These are phyloP conservation scores for Drosophila littoralis DNA, from an alignment of 1,140 invertebrate genomes.

Conservation along the genomic window DNA sequence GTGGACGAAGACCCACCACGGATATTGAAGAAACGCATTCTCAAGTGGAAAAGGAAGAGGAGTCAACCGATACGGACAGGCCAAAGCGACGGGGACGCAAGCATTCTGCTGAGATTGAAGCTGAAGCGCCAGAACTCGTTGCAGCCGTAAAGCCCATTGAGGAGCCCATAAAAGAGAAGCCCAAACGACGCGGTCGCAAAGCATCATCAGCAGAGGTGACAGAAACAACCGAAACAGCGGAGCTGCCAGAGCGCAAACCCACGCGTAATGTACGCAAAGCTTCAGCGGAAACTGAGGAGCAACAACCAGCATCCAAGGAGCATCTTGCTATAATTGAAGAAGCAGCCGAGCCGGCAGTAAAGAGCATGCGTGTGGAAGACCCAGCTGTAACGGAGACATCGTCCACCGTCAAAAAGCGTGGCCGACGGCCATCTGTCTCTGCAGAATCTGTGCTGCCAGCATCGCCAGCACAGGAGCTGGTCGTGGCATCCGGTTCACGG, in stretches of 20 bases:
- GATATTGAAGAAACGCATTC: background rate
- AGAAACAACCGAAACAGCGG: background rate
- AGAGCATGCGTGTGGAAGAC: slow-evolving; percentile 1
- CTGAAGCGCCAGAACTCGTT: background rate
- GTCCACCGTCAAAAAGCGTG: background rate
- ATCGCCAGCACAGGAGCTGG: background rate
- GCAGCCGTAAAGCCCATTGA: background rate
- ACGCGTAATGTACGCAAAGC: slow-evolving; percentile 11
- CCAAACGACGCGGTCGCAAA: slow-evolving; percentile 31
- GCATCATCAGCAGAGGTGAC: slow-evolving; percentile 24
- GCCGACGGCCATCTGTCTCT: slow-evolving; percentile 6
- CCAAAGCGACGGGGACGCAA: slow-evolving; percentile 40
- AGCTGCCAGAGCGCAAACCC: slow-evolving; percentile 3
- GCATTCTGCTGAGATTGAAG: slow-evolving; percentile 12
- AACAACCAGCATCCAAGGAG: background rate
- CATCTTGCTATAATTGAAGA: slow-evolving; percentile 20
- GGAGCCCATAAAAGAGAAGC: slow-evolving; percentile 21
- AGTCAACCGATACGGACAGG: slow-evolving; percentile 7
- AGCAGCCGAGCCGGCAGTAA: slow-evolving; percentile 3
- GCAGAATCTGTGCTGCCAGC: background rate
- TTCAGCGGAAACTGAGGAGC: slow-evolving; percentile 17
- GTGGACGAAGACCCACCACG: slow-evolving; percentile 6
- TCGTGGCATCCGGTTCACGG: background rate
- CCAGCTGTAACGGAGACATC: background rate
- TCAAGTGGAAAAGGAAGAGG: background rate